Base-by-base conservation (phyloP, 2,113 vertebrate genomes). In the Bostrychus sinensis region DNA sequence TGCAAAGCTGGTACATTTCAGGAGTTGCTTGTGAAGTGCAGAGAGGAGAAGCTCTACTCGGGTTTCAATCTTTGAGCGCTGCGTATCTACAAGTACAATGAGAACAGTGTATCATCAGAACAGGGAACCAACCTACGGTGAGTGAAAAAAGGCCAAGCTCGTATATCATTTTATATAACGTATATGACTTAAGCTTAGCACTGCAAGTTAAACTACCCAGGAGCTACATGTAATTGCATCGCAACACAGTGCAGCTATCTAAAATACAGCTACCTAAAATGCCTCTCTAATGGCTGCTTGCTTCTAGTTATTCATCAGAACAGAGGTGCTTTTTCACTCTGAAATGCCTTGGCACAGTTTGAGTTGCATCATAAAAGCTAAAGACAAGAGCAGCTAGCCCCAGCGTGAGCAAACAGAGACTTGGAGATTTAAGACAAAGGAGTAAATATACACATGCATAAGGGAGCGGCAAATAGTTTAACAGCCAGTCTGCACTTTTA, bases 1-100 rank as follows among this genome's bases (percentile, higher is more conserved):
- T 85, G 84, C 83, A 79, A 84, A 74, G 82, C 86, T 83, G 62
- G 77, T 86, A 62, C 65, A 82, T 83, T 81, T 67, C 37, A 43
- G 45, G 66, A 69, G 26, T 62, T 17, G 42, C 77, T 77, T 13
- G 28, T 55, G 53, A 74, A 71, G 48, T 62, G 63, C 56, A 54
- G 61, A 71, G 48, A 36, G 38, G 61, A 71, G 53, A 39, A 43
- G 71, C 57, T 30, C 54, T 77, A 70, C 30, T 56, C 39, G 4
- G 23, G 63, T 84, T 83, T 74, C 64, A 73, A 78, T 76, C 69
- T 79, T 8, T 48, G 45, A 68, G 58, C 6, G 57, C 70, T 45
- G 67, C 36, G 62, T 77, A 77, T 83, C 73, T 70, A 25, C 61
- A 69, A 38, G 25, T 3, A 81, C 72, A 80, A 82, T 73, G 58